Base-by-base conservation (phyloP, 2,888 invertebrate species). In the Petrolisthes manimaculis region DNA sequence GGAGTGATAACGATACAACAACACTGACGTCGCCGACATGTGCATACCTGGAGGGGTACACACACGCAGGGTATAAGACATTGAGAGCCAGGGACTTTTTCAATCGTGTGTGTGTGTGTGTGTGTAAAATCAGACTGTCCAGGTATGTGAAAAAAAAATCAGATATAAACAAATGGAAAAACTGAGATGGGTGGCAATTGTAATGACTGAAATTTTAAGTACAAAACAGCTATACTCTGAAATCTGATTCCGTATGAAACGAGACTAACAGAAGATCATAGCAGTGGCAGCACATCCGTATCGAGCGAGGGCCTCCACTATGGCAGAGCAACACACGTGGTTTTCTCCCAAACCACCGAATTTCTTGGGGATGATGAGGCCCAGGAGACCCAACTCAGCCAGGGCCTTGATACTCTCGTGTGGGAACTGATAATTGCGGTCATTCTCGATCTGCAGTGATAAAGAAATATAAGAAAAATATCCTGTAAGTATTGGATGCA, bases 221-320 rank as follows among this genome's bases (percentile, higher is more conserved):
- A 37, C 37, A 37, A 37, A 37, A 37, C 37, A 37, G 37, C 37
- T 37, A 37, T 37, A 37, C 37, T 37, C 37, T 37, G 37, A 37
- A 37, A 37, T 37, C 37, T 37, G 37, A 37, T 37, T 37, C 37
- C 1, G 1, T 37, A 37, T 37, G 37, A 37, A 37, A 37, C 37
- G 37, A 61, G 5, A 88, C 89, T 83, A 24, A 90, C 90, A 86
- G 80, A 88, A 91, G 9, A 91, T 86, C 84, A 91, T 88, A 77
- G 91, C 89, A 12, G 91, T 91, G 61, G 88, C 85, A 53, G 90
- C 86, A 53, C 90, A 91, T 8, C 91, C 91, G 21, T 91, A 91
- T 14, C 91, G 69, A 18, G 91, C 91, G 12, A 91, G 53, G 18
- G 88, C 89, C 67, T 91, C 91, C 18, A 90, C 88, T 6, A 91